These are phyloP conservation scores for Xenopus petersii DNA, from an alignment of 2,797 vertebrate genomes.

Conservation along the genomic window DNA sequence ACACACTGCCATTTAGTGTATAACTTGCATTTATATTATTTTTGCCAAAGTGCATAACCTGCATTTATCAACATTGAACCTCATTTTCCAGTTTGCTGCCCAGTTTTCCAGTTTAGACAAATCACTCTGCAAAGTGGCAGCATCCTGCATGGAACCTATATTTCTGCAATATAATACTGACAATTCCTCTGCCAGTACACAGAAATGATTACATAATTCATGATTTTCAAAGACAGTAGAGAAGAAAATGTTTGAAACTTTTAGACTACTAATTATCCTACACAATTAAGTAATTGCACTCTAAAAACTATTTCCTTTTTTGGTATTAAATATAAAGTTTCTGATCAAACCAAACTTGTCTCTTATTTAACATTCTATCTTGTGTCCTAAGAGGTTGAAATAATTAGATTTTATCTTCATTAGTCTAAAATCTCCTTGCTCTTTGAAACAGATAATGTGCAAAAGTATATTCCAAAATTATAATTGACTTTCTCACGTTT, in stretches of 20 bases:
- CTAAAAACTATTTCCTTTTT: conserved; percentile 14
- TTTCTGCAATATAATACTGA: conserved; percentile 39
- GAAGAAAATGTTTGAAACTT: conserved; percentile 32
- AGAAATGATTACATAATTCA: conserved; percentile 42
- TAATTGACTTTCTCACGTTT: no score
- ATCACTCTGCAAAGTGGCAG: no score
- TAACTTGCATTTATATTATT: no score
- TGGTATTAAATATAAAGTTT: not conserved
- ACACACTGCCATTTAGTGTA: no score
- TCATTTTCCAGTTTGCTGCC: no score
- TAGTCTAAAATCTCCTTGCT: not conserved
- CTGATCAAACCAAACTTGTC: conserved; percentile 8
- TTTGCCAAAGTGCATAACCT: no score
- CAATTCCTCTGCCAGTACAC: conserved; percentile 37
- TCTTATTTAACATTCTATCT: conserved; percentile 12
- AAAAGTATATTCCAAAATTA: no score
- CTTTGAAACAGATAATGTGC: no score
- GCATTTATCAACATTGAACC: no score
- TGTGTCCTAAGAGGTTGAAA: conserved; percentile 17
- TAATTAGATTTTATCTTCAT: conserved; percentile 17
- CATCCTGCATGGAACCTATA: no score
- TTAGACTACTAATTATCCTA: conserved; percentile 33
- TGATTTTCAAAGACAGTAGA: conserved; percentile 37
- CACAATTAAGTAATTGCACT: conserved; percentile 30
- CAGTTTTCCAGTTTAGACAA: no score